These are phyloP conservation scores for Allophyes oxyacanthae DNA, from an alignment of 2,888 invertebrate genomes.

Conservation along the genomic window DNA sequence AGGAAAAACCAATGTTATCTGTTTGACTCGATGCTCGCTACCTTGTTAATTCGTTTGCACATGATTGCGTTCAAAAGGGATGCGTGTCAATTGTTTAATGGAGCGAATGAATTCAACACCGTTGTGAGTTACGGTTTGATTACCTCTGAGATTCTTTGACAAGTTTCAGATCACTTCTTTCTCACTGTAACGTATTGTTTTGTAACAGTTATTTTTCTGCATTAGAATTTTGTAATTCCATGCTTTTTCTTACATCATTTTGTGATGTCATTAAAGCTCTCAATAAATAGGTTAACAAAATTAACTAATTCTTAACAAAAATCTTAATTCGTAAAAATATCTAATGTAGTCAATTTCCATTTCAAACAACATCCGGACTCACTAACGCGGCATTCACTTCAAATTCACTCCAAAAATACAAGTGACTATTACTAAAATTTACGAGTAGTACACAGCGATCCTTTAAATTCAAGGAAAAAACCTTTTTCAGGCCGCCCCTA, in stretches of 20 bases:
- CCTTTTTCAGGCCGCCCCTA: constrained; percentile 63
- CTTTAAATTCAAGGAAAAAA: constrained; percentile 73
- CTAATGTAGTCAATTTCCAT: neutral
- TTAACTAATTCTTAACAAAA: neutral
- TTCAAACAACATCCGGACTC: constrained; percentile 20
- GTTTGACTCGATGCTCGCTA: constrained; percentile 5
- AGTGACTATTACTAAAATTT: constrained; percentile 68
- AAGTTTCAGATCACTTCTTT: neutral
- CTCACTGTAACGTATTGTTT: too few species aligned
- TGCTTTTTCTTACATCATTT: too few species aligned
- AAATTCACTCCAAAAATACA: constrained; percentile 54
- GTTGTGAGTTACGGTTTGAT: neutral
- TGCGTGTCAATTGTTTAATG: constrained; percentile 13
- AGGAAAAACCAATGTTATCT: too few species aligned
- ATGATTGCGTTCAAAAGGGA: constrained; percentile 10
- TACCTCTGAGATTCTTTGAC: neutral
- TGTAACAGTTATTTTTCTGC: too few species aligned
- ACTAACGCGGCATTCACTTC: constrained; percentile 35
- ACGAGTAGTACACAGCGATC: constrained; percentile 68
- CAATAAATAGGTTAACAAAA: too few species aligned
- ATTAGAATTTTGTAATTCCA: too few species aligned
- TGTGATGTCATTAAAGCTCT: neutral
- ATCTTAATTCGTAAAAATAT: too few species aligned
- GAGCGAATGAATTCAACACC: constrained; percentile 9
- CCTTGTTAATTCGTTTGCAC: constrained; percentile 7